Evolutionary conservation across 2,113 vertebrate genomes (phyloP).

Genomic region (Charina bottae): DNA sequence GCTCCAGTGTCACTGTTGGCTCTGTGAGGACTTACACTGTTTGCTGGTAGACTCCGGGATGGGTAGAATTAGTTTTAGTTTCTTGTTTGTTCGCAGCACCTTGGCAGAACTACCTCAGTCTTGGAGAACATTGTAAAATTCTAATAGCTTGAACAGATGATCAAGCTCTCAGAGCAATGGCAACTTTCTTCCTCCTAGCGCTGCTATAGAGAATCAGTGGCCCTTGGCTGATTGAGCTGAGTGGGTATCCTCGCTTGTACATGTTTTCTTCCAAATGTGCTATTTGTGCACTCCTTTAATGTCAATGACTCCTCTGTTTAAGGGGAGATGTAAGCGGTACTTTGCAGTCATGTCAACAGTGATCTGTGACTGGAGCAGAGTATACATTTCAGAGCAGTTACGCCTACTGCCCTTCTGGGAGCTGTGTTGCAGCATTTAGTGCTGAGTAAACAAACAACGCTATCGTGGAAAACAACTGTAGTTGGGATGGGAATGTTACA

Average conservation of each 20-base stretch:
- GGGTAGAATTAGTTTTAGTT: constrained; percentile 50
- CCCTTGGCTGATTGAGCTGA: neutral
- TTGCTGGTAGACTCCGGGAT: constrained; percentile 36
- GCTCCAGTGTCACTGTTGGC: constrained; percentile 58
- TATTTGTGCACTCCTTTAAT: neutral
- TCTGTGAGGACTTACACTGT: constrained; percentile 37
- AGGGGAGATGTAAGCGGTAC: neutral
- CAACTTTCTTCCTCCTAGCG: neutral
- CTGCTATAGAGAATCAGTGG: neutral
- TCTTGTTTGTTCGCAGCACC: constrained; percentile 50
- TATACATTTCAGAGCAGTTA: neutral
- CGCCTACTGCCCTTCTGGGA: neutral
- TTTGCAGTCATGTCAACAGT: neutral
- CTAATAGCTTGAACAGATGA: constrained; percentile 47
- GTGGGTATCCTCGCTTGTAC: neutral
- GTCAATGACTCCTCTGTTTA: neutral
- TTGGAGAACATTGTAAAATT: constrained; percentile 47
- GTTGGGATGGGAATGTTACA: neutral
- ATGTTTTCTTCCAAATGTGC: neutral
- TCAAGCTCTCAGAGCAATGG: constrained; percentile 36
- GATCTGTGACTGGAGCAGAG: neutral
- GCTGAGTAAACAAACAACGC: neutral
- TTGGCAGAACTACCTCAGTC: constrained; percentile 63
- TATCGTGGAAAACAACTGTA: too few relatives aligned
- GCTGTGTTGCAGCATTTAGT: neutral